phyloP scores from a whole-genome alignment of 2,888 invertebrate genomes.

The Tipula vernalis region DNA sequence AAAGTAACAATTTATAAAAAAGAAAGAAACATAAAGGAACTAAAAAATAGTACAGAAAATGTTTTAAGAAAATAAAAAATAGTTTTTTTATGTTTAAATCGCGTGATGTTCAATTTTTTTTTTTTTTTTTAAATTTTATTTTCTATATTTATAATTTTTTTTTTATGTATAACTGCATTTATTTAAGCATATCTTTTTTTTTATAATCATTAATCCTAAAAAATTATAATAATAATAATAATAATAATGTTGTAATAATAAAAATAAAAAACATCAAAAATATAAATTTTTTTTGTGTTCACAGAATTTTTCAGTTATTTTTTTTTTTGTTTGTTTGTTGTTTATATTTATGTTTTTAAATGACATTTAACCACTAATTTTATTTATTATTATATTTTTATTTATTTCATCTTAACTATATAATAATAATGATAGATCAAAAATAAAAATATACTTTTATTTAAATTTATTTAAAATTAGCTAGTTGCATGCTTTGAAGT shows the following conservation, averaged over 20 bases:
- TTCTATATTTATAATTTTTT: background rate
- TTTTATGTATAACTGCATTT: background rate
- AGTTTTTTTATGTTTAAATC: background rate
- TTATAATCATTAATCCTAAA: background rate
- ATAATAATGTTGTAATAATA: background rate
- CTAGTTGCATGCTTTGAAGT: background rate
- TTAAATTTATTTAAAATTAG: background rate
- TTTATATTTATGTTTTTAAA: background rate
- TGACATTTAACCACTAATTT: constrained; percentile 4
- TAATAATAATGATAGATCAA: background rate
- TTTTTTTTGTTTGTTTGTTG: background rate
- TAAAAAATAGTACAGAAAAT: background rate
- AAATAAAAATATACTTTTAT: background rate
- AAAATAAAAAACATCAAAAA: constrained; percentile 4
- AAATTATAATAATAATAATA: background rate
- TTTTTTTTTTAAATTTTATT: background rate
- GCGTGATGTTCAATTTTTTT: background rate
- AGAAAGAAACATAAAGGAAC: background rate
- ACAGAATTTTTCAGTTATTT: background rate
- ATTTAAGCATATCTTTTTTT: background rate
- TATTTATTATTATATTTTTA: background rate
- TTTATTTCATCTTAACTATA: background rate
- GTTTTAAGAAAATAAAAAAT: background rate
- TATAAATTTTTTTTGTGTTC: background rate
- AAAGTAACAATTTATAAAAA: background rate